Base-by-base conservation (phyloP, 2,113 vertebrate genomes). In the Nesogale talazaci region DNA sequence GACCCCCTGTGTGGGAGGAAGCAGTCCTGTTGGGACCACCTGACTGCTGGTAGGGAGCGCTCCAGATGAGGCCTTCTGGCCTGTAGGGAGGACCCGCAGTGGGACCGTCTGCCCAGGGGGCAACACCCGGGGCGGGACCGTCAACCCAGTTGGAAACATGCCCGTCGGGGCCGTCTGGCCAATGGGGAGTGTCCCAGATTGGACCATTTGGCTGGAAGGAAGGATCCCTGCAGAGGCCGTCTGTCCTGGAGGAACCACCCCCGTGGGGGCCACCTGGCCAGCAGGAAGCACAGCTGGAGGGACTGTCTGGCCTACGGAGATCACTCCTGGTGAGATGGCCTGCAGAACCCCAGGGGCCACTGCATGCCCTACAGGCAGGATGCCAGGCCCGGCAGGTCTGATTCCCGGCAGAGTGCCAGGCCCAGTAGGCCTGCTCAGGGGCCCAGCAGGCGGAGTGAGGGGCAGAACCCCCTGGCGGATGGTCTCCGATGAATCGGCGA, bases 51-150 rank as follows among this genome's bases (percentile, higher is more conserved):
- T 12, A 0, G 98, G 97, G 0, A 98, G 96, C 95, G 97, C 63
- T 20, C 94, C 94, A 15, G 95, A 81, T 1, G 94, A 94, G 34
- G 96, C 96, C 87, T 83, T 95, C 46, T 90, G 97, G 84, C 93
- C 96, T 36, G 97, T 25, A 2, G 98, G 98, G 40, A 99, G 96
- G 16, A 97, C 97, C 4, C 98, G 97, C 36, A 98, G 94, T 2
- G 98, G 95, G 67, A 97, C 95, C 1, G 98, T 96, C 0, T 98
- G 98, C 82, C 98, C 98, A 36, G 98, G 38, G 65, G 98, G 98
- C 14, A 99, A 97, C 2, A 97, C 97, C 3, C 98, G 98, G 4
- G 98, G 91, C 16, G 97, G 95, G 38, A 97, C 92, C 2, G 98
- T 86, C 56, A 96, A 98, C 10, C 97, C 97, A 9, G 98, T 52